Evolutionary conservation across 2,888 invertebrate species (phyloP), one percentile per base, ranked within the genome.

Genomic region (Epirrhoe alternata): DNA sequence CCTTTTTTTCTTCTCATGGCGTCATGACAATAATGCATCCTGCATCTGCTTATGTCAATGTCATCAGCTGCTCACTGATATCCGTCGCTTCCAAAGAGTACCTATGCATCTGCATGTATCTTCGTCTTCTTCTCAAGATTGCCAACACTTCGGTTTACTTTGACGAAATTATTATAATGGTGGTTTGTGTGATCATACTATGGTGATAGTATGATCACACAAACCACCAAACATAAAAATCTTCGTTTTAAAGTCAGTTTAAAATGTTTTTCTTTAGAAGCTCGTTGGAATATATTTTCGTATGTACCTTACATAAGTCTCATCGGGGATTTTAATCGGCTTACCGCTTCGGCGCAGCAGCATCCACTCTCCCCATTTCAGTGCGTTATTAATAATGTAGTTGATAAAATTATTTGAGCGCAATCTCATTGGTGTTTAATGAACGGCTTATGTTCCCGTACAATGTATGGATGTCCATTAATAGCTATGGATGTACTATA

Each of bases 321-420:
- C 85, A 84, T 84, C 79, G 80, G 84, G 84, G 81, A 82, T 85
- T 85, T 88, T 90, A 91, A 91, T 91, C 92, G 86, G 87, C 90
- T 92, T 91, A 90, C 82, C 75, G 84, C 81, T 82, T 80, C 78
- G 73, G 75, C 81, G 81, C 80, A 80, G 80, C 73, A 77, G 83
- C 85, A 84, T 81, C 81, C 83, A 84, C 84, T 87, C 80, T 84
- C 77, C 77, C 79, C 49, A 77, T 81, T 82, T 82, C 79, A 77
- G 80, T 80, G 42, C 52, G 33, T 84, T 83, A 83, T 59, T 69
- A 69, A 71, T 71, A 66, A 62, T 67, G 65, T 71, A 64, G 61
- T 69, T 69, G 45, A 42, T 64, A 51, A 45, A 61, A 62, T 62
- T 16, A 47, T 53, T 63, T 35, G 33, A 60, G 51, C 51, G 52